Base-by-base conservation (phyloP, 2,888 invertebrate genomes). In the Callyntrura guangdongensis region DNA sequence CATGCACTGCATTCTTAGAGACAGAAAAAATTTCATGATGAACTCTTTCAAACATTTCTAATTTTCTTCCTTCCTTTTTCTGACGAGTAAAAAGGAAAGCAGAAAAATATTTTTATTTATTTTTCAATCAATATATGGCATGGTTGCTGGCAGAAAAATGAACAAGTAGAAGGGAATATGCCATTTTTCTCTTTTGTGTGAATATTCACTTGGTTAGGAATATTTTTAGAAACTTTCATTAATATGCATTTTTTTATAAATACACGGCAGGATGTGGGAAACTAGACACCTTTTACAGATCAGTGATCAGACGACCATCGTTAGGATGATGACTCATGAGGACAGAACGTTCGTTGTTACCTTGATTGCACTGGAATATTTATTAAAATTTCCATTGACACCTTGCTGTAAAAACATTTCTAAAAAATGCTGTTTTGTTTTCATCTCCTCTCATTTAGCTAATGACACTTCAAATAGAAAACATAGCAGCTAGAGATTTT, bases 191-290 rank as follows among this genome's bases (percentile, higher is more conserved):
- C 14, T 17, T 56, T 6, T 36, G 36, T 36, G 36, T 36, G 56
- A 17, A 56, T 17, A 8, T n/a, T 0, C 61, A 61, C 67, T 6
- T 25, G 1, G n/a, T 12, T n/a, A 53, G 53, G 53, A 2, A 53
- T 14, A 5, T n/a, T 9, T 53, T 14, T 53, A 53, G 12, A 36
- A 4, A 6, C 36, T 36, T 36, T 36, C 36, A 36, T 36, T 36
- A 36, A 36, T 36, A 36, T 36, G 3, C 36, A 36, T 36, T 36
- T 36, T 36, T 36, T 4, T 4, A 22, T 1, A 20, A 14, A n/a
- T 74, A n/a, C 74, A 74, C 3, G 53, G 22, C 77, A 69, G 74
- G 86, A 86, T 86, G 86, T 86, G 86, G 86, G 86, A 86, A 86
- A 86, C 45, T 22, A 22, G 86, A 86, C 77, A 86, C 77, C 49